A percentile compares a stretch with the other conserved stretches of the same genome.
Evolutionary conservation across 2,113 vertebrate species (phyloP).

Genomic region (Trogon surrucura): DNA sequence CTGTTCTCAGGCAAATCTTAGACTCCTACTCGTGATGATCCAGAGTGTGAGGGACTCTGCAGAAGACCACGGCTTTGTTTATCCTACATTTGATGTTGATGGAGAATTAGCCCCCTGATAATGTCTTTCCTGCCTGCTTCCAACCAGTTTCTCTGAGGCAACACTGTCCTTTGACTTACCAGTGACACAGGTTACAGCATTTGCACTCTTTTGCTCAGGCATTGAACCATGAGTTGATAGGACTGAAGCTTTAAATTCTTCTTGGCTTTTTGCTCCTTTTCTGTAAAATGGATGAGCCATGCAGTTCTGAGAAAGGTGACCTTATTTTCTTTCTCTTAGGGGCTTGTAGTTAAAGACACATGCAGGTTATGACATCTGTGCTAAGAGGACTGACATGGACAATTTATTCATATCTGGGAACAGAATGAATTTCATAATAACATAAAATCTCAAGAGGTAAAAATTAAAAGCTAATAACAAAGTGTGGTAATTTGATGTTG

Average conservation of each 20-base stretch:
- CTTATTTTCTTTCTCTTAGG: background rate
- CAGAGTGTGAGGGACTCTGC: background rate
- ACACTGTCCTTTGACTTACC: background rate
- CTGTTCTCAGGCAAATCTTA: background rate
- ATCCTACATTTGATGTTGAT: background rate
- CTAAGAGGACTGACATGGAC: background rate
- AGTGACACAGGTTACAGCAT: background rate
- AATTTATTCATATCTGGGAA: background rate
- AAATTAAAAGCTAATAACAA: constrained; percentile 16
- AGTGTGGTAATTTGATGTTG: background rate
- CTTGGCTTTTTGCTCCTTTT: background rate
- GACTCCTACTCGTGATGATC: background rate
- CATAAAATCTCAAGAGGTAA: background rate
- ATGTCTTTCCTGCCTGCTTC: background rate
- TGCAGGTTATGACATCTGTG: background rate
- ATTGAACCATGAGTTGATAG: background rate
- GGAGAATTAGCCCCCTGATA: background rate
- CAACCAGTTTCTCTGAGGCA: background rate
- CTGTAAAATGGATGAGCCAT: background rate
- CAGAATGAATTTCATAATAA: background rate
- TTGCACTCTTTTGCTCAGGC: background rate
- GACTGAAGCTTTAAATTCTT: background rate
- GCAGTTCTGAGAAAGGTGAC: background rate
- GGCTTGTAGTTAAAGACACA: background rate
- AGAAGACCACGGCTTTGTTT: background rate